phyloP scores from a whole-genome alignment of 2,113 vertebrate genomes.

The Empidonax traillii region DNA sequence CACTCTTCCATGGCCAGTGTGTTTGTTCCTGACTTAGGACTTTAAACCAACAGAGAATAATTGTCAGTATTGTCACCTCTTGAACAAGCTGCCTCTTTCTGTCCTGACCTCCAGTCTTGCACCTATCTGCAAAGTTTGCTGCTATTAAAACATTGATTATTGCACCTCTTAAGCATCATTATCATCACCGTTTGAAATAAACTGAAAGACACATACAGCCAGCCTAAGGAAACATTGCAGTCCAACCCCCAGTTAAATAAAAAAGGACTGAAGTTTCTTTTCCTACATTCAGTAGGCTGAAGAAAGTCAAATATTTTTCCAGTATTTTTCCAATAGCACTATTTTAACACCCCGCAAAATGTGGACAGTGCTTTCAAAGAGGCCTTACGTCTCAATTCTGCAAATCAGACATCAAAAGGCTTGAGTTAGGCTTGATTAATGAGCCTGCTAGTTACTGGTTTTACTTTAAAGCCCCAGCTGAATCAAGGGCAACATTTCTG shows the following conservation, averaged over 20 bases:
- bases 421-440: neutral
- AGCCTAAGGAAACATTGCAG: neutral
- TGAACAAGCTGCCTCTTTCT: neutral
- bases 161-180: slow-evolving; percentile 28
- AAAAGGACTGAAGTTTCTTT: neutral
- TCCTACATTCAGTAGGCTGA: neutral
- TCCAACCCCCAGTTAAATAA: neutral
- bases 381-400: neutral
- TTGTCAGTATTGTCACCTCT: neutral
- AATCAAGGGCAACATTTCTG: neutral
- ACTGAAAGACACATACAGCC: neutral
- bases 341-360: slow-evolving; percentile 14
- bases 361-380: neutral
- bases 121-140: neutral
- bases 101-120: neutral
- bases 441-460: neutral
- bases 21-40: neutral
- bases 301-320: slow-evolving; percentile 42
- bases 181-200: neutral
- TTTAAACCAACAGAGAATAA: neutral
- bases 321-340: slow-evolving; percentile 25
- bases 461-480: neutral
- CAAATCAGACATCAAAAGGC: slow-evolving; percentile 6
- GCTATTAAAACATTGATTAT: slow-evolving; percentile 15
- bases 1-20: neutral